Conservation (phyloP, 2,797 vertebrate species). For the Gila robusta region DNA sequence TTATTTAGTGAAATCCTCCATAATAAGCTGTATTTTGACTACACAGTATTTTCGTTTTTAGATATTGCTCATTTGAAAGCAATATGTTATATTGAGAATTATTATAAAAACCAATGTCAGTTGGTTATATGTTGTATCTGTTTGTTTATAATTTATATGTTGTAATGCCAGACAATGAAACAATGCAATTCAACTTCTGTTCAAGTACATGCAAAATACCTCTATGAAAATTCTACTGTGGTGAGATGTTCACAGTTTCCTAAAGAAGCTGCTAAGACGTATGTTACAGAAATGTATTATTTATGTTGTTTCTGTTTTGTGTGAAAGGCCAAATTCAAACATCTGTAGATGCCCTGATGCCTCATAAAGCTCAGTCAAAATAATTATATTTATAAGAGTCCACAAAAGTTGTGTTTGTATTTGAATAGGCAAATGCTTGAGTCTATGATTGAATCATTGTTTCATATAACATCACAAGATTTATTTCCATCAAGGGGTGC, state of each 20-base stretch:
- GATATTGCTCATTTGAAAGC: slow-evolving; percentile 31
- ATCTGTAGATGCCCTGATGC: neutral
- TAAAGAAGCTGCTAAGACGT: neutral
- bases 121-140: slow-evolving; percentile 16
- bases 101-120: neutral
- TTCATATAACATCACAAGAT: no score
- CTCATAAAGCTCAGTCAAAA: neutral
- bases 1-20: slow-evolving; percentile 33
- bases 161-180: slow-evolving; percentile 36
- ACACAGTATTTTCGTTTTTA: slow-evolving; percentile 42
- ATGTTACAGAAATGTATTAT: neutral
- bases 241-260: slow-evolving; percentile 21
- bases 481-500: no score
- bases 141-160: slow-evolving; percentile 12
- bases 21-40: slow-evolving; percentile 39
- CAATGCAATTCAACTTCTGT: slow-evolving; percentile 31
- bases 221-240: slow-evolving; percentile 25
- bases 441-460: no score
- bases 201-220: slow-evolving; percentile 37
- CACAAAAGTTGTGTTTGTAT: no score
- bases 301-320: slow-evolving; percentile 7
- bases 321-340: slow-evolving; percentile 26
- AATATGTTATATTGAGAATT: slow-evolving; percentile 25
- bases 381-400: neutral
- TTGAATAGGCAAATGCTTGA: no score